Evolutionary conservation across 2,113 vertebrate species (phyloP).

Genomic region (Cyprinodon brontotheroides): DNA sequence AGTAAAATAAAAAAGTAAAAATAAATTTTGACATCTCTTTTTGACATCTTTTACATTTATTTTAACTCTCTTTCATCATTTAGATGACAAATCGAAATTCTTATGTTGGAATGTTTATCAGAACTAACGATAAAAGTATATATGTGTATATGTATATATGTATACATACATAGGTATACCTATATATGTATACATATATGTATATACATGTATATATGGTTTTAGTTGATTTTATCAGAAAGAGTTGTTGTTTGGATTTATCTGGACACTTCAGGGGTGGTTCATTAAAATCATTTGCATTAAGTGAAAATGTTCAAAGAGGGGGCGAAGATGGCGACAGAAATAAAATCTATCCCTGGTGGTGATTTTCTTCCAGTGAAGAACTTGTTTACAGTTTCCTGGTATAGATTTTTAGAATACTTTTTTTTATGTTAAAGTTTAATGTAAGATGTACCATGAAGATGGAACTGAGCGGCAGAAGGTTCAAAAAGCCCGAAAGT

Average conservation of each 20-base stretch:
- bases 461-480: slow-evolving; percentile 28
- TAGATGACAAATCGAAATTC: too few relatives aligned
- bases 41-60: too few relatives aligned
- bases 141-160: too few relatives aligned
- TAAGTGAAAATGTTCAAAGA: background rate
- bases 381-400: slow-evolving; percentile 3
- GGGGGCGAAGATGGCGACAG: background rate
- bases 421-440: slow-evolving; percentile 27
- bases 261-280: background rate
- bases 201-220: background rate
- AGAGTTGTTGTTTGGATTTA: slow-evolving; percentile 7
- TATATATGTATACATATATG: background rate
- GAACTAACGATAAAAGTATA: too few relatives aligned
- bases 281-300: background rate
- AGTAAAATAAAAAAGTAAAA: too few relatives aligned
- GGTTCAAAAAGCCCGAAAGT: slow-evolving; percentile 37
- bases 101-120: too few relatives aligned
- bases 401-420: slow-evolving; percentile 22
- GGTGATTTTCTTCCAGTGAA: background rate
- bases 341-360: background rate
- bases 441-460: slow-evolving; percentile 29
- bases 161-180: background rate
- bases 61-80: too few relatives aligned
- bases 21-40: too few relatives aligned
- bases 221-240: slow-evolving; percentile 16